Evolutionary conservation across 2,113 vertebrate species (phyloP), one percentile per base, ranked within the genome.

Genomic region (Turdus rufiventris): DNA sequence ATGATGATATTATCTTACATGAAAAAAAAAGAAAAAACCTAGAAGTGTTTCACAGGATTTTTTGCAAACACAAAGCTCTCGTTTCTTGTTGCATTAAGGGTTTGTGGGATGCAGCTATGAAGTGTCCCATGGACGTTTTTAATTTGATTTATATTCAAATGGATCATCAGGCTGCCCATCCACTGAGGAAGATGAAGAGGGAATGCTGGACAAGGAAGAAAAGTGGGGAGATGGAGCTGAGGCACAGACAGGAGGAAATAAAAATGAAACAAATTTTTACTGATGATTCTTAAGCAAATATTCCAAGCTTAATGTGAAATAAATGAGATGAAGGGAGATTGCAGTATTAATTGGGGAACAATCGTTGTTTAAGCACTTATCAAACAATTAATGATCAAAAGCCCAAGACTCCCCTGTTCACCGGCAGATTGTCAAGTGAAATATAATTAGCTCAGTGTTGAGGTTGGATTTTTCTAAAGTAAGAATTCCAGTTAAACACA

Each of bases 1-100:
- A 7, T 81, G 79, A 84, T 88, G 8, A 31, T 87, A 13, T 18
- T 74, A 26, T 71, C 79, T 95, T 62, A 56, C 29, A 23, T 70
- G 1, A 26, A 5, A 63, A 14, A 26, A 5, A 63, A 15, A 12
- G 2, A 5, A 3, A 61, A 70, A 68, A 29, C n/a, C 3, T 14
- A 2, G 0, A 65, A 78, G 7, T 19, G 23, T 78, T 91, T 92
- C 34, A 26, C 58, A 72, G 36, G 43, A 19, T 71, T 84, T 20
- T 68, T 78, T 68, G 42, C 25, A 72, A 78, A 61, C 28, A 42
- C 24, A 65, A 66, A 83, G 20, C 7, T 73, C 58, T 47, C 1
- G 1, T 58, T 74, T 18, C 19, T 5, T 21, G 5, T 56, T 87
- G 38, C 18, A 5, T 25, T 40, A 36, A 75, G 65, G 33, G n/a